These are phyloP conservation scores for Chionodraco myersi DNA, from an alignment of 2,113 vertebrate species.

Conservation along the genomic window DNA sequence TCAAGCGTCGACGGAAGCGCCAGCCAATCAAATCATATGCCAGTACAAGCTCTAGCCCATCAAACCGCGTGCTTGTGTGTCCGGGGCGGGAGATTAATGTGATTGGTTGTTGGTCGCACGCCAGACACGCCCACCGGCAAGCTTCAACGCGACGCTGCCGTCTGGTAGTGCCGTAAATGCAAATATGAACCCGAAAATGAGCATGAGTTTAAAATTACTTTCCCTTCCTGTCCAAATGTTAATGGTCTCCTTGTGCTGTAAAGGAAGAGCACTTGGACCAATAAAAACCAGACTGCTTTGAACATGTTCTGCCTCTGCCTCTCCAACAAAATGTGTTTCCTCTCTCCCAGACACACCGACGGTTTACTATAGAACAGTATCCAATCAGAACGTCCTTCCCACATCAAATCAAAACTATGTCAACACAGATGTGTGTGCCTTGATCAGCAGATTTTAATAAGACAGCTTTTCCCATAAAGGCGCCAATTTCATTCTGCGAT, in stretches of 20 bases:
- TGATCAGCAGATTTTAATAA: neutral
- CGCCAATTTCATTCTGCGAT: no score
- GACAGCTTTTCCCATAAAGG: neutral
- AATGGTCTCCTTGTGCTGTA: neutral
- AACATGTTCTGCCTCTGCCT: neutral
- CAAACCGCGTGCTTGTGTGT: no score
- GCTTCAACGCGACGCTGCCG: no score
- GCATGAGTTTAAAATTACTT: neutral
- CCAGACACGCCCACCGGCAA: no score
- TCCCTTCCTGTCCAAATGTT: neutral
- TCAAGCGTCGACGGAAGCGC: no score
- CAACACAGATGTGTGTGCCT: neutral
- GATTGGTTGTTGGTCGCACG: no score
- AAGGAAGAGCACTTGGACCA: slow-evolving; percentile 1
- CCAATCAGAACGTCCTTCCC: neutral
- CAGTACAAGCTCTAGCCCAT: no score
- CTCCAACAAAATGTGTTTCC: neutral
- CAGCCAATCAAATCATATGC: no score
- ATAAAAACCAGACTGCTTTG: neutral
- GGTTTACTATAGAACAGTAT: neutral
- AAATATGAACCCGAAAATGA: no score
- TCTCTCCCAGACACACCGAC: neutral
- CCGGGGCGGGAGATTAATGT: no score
- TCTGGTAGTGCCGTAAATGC: no score
- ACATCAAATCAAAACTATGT: neutral